Percentiles rank a stretch among this genome's conserved stretches.
Conservation (phyloP, 2,113 vertebrate species). For the Porphyrio hochstetteri region DNA sequence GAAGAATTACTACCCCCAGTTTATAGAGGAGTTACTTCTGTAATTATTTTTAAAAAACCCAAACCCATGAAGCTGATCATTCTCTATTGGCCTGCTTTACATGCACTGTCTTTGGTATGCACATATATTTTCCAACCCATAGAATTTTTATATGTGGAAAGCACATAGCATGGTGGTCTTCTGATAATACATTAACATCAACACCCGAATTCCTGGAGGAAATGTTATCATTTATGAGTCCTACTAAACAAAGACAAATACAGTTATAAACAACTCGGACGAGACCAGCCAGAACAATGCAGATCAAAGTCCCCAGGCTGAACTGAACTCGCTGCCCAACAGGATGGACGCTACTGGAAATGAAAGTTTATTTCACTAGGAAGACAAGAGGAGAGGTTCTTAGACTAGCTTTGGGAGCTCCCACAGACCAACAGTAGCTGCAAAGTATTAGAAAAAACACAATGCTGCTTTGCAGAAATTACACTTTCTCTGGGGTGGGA, state of each 20-base stretch:
- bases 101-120: neutral
- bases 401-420: neutral
- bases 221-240: neutral
- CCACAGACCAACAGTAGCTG: neutral
- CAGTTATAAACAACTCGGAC: slow-evolving; percentile 32
- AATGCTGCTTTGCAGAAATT: neutral
- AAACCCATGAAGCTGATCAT: neutral
- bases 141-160: neutral
- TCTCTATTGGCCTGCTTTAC: neutral
- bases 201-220: neutral
- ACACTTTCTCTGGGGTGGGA: neutral
- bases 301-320: neutral
- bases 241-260: slow-evolving; percentile 2
- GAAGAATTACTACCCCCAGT: neutral
- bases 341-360: neutral
- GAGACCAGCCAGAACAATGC: neutral
- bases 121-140: neutral
- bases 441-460: neutral
- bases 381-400: neutral
- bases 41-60: neutral
- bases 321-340: neutral
- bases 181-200: neutral
- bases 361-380: neutral
- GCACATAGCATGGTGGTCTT: neutral
- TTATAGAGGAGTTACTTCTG: neutral